phyloP scores from a whole-genome alignment of 1,140 invertebrate species.

The Pseudoatta argentina region DNA sequence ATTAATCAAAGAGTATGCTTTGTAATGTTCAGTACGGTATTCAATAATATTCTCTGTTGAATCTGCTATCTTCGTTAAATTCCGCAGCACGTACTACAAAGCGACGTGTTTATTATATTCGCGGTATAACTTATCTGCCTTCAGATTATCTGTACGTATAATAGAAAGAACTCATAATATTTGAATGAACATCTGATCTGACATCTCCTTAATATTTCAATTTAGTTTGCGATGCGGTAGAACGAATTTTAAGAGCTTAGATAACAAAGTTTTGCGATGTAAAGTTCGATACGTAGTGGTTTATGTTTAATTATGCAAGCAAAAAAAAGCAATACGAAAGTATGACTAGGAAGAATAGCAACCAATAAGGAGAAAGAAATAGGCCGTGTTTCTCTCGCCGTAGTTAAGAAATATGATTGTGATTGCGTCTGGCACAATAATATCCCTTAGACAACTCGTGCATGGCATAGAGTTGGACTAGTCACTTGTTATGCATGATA shows the following conservation, averaged over 20 bases:
- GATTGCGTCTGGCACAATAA: slow-evolving; percentile 71
- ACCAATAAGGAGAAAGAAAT: slow-evolving; percentile 56
- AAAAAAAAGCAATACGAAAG: background rate
- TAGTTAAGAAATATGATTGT: slow-evolving; percentile 75
- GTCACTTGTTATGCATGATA: slow-evolving; percentile 79
- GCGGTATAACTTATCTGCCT: slow-evolving; percentile 41
- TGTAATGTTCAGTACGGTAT: slow-evolving; percentile 52
- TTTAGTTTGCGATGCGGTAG: background rate
- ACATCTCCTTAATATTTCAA: slow-evolving; percentile 38
- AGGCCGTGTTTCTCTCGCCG: slow-evolving; percentile 36
- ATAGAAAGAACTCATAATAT: slow-evolving; percentile 43
- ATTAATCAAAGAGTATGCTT: slow-evolving; percentile 58
- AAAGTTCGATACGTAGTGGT: background rate
- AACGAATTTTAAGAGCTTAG: slow-evolving; percentile 27
- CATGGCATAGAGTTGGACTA: slow-evolving; percentile 70
- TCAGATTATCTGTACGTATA: slow-evolving; percentile 32
- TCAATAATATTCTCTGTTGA: slow-evolving; percentile 45
- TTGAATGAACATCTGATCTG: slow-evolving; percentile 32
- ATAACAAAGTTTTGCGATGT: background rate
- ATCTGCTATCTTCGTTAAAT: slow-evolving; percentile 56
- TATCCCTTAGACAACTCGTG: slow-evolving; percentile 73
- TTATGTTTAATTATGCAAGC: background rate
- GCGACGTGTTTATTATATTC: slow-evolving; percentile 72
- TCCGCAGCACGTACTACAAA: slow-evolving; percentile 66
- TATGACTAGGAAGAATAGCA: background rate